Conservation (phyloP, 2,113 vertebrate genomes). For the Tupaia tana region DNA sequence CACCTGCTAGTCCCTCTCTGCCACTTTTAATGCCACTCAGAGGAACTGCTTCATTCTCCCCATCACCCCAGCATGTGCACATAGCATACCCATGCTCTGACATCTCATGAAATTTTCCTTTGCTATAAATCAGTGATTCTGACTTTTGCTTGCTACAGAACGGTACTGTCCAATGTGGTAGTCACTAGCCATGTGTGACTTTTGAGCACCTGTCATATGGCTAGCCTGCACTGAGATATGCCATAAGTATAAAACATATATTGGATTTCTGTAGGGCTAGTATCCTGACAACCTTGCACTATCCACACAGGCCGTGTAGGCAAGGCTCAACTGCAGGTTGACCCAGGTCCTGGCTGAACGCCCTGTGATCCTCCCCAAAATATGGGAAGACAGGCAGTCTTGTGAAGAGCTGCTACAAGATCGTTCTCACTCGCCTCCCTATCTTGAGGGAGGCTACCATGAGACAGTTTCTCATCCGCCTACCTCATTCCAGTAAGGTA, state of each 20-base stretch:
- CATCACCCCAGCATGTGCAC: neutral
- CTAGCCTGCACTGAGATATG: neutral
- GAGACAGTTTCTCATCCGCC: neutral
- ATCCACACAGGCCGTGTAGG: neutral
- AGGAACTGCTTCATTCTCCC: too few relatives aligned
- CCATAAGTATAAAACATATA: neutral
- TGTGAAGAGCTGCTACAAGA: neutral
- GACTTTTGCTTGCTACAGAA: neutral
- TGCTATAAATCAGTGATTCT: neutral
- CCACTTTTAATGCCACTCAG: too few relatives aligned
- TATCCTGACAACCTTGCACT: neutral
- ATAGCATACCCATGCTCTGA: neutral
- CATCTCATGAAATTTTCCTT: constrained; percentile 12
- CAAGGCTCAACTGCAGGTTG: neutral
- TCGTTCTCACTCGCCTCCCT: neutral
- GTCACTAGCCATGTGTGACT: neutral
- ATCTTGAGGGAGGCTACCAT: neutral
- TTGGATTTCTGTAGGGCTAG: neutral
- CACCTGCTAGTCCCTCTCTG: too few relatives aligned
- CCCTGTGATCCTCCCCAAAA: neutral
- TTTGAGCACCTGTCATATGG: neutral
- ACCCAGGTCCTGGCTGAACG: neutral
- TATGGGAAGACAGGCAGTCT: neutral
- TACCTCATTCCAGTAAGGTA: neutral
- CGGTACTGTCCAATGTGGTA: neutral